Conservation (phyloP, 2,113 vertebrate genomes). For the Rhombomys opimus region DNA sequence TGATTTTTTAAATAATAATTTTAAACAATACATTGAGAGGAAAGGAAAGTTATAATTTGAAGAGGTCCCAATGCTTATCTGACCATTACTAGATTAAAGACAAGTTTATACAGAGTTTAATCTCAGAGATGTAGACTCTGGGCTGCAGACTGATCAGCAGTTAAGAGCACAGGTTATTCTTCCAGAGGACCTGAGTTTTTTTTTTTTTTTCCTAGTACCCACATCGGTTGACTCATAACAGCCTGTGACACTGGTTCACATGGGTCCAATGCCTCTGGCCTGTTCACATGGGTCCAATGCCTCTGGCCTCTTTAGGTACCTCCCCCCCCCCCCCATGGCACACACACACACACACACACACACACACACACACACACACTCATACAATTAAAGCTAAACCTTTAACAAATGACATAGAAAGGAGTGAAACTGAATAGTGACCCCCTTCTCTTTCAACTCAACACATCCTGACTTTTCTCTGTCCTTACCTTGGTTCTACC, state of each 20-base stretch:
- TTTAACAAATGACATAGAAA: neutral
- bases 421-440: neutral
- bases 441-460: neutral
- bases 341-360: neutral
- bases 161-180: neutral
- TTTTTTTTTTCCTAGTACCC: neutral
- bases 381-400: neutral
- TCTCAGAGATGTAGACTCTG: neutral
- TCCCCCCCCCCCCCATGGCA: neutral
- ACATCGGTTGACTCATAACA: no score
- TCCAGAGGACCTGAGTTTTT: neutral
- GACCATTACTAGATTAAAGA: neutral
- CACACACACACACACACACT: no score
- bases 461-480: neutral
- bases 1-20: conserved; percentile 28
- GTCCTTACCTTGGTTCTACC: neutral
- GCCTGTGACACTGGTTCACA: neutral
- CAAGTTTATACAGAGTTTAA: neutral
- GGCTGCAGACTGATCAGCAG: neutral
- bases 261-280: neutral
- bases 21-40: neutral
- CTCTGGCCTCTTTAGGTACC: neutral
- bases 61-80: neutral
- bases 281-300: neutral
- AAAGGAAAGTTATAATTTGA: conserved; percentile 27